Evolutionary conservation across 2,113 vertebrate species (phyloP), one percentile per base, ranked within the genome.

Genomic region (Colossoma macropomum): DNA sequence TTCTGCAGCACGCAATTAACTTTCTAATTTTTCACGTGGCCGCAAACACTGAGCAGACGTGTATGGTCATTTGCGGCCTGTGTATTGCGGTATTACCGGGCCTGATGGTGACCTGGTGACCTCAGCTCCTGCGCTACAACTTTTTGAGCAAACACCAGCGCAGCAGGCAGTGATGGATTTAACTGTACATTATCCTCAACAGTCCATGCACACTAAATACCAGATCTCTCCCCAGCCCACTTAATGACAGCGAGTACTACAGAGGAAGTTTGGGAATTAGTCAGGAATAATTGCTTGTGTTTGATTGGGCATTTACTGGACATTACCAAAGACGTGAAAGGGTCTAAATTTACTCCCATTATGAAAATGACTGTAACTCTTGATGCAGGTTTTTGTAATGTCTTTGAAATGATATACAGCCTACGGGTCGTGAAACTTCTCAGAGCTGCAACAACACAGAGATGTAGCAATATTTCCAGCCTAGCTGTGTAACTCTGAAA

Each of bases 11-110:
- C 72, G 60, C 75, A 88, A 86, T 91, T 90, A 82, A 68, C 82
- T 86, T 86, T 86, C 80, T 45, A 88, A 84, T 87, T 87, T 81
- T 78, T 71, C 38, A 75, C 66, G 30, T 56, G 86, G 83, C 86
- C 79, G 75, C 81, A 86, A 86, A 89, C 85, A 87, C 65, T 77
- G 89, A 85, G 85, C 89, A 88, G 87, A 87, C 56, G 82, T 83
- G 78, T 68, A 66, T 60, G 75, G 81, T 72, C 38, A 79, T 80
- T 63, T 41, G 2, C 70, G 52, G 72, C 85, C 84, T 82, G 77
- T 45, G 3, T 56, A 60, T 75, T 86, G 68, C 63, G 70, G 84
- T 32, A 83, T 81, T 83, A 71, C 72, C 54, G 71, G 83, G 77
- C 62, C 63, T 59, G 34, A 83, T 78, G 82, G 76, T 74, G 70